phyloP scores from a whole-genome alignment of 2,113 vertebrate genomes.

The Melanostigma gelatinosum region DNA sequence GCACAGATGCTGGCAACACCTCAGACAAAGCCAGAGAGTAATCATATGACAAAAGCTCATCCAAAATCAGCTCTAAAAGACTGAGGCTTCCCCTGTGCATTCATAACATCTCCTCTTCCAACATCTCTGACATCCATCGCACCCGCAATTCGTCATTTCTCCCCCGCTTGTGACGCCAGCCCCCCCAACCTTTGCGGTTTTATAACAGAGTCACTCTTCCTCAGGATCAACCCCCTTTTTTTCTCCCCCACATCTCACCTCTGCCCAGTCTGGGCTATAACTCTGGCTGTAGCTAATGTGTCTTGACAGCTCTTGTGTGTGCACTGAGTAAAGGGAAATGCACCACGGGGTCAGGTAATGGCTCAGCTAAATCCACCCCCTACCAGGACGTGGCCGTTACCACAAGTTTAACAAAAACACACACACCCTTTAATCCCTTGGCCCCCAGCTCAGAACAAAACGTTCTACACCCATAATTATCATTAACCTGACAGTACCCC shows the following conservation, averaged over 20 bases:
- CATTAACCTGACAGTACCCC: conserved; percentile 68
- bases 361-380: conserved; percentile 61
- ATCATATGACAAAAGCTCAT: conserved; percentile 60
- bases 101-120: conserved; percentile 2
- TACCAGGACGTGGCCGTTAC: conserved; percentile 63
- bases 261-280: conserved; percentile 63
- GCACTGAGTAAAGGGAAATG: conserved; percentile 56
- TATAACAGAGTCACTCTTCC: conserved; percentile 11
- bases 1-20: conserved; percentile 56
- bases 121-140: conserved; percentile 20
- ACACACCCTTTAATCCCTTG: conserved; percentile 64
- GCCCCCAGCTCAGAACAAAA: conserved; percentile 60
- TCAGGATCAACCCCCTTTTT: neutral
- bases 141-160: neutral
- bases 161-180: conserved; percentile 6
- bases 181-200: conserved; percentile 16
- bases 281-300: conserved; percentile 66
- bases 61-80: conserved; percentile 15
- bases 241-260: conserved; percentile 58
- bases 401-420: conserved; percentile 75
- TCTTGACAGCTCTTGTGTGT: conserved; percentile 74
- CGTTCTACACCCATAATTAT: conserved; percentile 43
- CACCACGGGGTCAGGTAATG: conserved; percentile 69
- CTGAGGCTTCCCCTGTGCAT: conserved; percentile 1
- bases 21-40: conserved; percentile 53